Conservation (phyloP, 2,797 vertebrate genomes). For the Tapera naevia region DNA sequence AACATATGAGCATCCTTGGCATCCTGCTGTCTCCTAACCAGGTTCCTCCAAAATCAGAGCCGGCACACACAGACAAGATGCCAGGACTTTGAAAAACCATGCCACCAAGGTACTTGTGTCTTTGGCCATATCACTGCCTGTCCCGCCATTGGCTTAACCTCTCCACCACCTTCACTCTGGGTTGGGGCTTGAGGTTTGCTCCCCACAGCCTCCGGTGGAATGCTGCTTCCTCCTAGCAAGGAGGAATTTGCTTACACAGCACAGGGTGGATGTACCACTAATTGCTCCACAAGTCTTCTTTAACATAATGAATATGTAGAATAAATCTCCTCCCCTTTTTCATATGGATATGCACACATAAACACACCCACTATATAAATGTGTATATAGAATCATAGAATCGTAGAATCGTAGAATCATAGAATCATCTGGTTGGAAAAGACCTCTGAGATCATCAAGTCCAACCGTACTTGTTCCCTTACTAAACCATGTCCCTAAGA, state of each 20-base stretch:
- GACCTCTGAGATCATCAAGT: no score
- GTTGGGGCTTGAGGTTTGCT: neutral
- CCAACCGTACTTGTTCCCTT: no score
- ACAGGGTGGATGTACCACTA: rapidly evolving
- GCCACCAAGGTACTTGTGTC: neutral
- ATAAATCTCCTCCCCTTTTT: neutral
- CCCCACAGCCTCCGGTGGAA: neutral
- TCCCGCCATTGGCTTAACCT: neutral
- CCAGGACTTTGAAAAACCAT: rapidly evolving
- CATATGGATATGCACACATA: neutral
- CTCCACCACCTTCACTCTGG: rapidly evolving
- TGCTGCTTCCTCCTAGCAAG: neutral
- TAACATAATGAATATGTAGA: neutral
- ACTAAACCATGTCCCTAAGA: no score
- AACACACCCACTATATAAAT: neutral
- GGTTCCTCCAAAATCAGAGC: neutral
- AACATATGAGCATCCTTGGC: neutral
- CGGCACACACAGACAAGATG: rapidly evolving
- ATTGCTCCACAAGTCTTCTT: rapidly evolving
- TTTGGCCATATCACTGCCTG: rapidly evolving
- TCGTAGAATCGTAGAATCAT: no score
- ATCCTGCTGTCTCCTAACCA: neutral
- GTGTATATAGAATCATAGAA: no score
- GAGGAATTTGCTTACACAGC: neutral
- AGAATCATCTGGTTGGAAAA: no score